phyloP scores from a whole-genome alignment of 2,113 vertebrate genomes.

The Trematocara marginatum region DNA sequence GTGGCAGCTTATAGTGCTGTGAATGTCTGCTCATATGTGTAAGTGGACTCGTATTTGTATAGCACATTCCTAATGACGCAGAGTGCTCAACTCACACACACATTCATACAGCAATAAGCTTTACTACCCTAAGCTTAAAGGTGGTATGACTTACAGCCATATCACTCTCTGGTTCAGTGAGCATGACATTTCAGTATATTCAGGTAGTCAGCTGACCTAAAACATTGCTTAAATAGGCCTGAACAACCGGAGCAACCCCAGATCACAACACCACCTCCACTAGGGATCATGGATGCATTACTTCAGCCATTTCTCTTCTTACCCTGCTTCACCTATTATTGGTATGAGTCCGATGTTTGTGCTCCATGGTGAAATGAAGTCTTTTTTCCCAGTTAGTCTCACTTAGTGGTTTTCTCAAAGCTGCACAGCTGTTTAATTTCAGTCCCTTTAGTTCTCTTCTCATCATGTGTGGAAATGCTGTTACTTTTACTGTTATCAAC shows the following conservation, averaged over 20 bases:
- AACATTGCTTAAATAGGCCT: background rate
- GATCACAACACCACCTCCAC: background rate
- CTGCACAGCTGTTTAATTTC: background rate
- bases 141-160: background rate
- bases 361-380: background rate
- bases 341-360: background rate
- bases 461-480: background rate
- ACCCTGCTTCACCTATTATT: background rate
- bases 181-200: background rate
- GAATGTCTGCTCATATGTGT: background rate
- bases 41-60: background rate
- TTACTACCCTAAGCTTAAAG: background rate
- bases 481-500: background rate
- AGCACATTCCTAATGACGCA: background rate
- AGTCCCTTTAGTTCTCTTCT: background rate
- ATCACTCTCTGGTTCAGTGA: background rate
- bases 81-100: background rate
- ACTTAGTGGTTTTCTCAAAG: background rate
- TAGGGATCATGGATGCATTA: background rate
- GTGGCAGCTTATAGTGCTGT: background rate
- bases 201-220: background rate
- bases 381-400: background rate
- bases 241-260: background rate
- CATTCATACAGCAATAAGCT: background rate
- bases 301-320: background rate